Evolutionary conservation across 1,140 invertebrate genomes (phyloP).

Genomic region (Drosophila neocordata): DNA sequence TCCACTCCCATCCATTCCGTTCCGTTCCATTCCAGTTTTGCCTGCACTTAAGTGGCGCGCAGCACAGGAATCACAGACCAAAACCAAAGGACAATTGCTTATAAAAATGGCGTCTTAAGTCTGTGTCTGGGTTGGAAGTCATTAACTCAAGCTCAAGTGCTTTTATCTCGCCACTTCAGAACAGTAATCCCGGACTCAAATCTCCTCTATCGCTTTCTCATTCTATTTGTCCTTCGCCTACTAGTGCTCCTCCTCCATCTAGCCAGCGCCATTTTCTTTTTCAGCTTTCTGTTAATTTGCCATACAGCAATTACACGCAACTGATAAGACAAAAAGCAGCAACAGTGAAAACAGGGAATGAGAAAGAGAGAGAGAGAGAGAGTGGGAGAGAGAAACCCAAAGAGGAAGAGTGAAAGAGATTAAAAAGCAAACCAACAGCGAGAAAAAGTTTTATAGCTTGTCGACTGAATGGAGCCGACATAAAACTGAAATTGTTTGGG

Average conservation of each 20-base stretch:
- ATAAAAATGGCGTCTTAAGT: constrained; percentile 79
- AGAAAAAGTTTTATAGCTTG: constrained; percentile 58
- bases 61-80: constrained; percentile 56
- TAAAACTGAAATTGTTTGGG: constrained; percentile 52
- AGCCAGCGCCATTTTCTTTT: constrained; percentile 64
- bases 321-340: constrained; percentile 58
- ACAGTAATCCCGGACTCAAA: constrained; percentile 16
- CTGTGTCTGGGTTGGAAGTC: constrained; percentile 52
- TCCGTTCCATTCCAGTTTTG: constrained; percentile 7
- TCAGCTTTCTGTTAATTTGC: constrained; percentile 63
- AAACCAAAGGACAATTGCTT: constrained; percentile 43
- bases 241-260: constrained; percentile 29
- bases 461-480: constrained; percentile 62
- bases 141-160: constrained; percentile 76
- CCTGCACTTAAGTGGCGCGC: constrained; percentile 74
- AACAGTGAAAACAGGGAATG: constrained; percentile 8
- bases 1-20: background rate
- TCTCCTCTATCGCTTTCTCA: constrained; percentile 1
- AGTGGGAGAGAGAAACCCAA: constrained; percentile 26
- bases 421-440: constrained; percentile 52
- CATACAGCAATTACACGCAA: constrained; percentile 72
- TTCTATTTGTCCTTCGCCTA: background rate
- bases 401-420: constrained; percentile 37
- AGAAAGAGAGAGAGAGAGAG: constrained; percentile 17
- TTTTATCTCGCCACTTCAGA: constrained; percentile 77